Base-by-base conservation (phyloP, 1,140 invertebrate species). In the Penaeus chinensis region DNA sequence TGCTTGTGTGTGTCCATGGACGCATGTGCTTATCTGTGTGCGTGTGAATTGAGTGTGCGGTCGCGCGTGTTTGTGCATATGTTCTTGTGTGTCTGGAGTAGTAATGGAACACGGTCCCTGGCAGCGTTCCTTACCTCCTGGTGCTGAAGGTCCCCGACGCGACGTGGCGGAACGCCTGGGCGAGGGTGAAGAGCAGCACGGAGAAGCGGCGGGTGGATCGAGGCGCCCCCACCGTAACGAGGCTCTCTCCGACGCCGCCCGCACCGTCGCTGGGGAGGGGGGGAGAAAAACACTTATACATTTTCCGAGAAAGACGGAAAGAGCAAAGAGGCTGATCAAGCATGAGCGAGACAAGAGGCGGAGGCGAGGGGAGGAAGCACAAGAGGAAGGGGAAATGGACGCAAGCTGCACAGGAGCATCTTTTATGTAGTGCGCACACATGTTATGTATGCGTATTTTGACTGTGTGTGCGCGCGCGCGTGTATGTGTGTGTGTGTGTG, bases 81-180 rank as follows among this genome's bases (percentile, higher is more conserved):
- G 47, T 47, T 32, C 32, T 32, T 32, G 32, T 32, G 32, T 32
- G 32, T 32, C 32, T 32, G 32, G 32, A 32, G 32, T 32, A 32
- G 32, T 32, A 32, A 32, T 32, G 32, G 32, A 63, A 22, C 18
- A 65, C 61, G 10, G 37, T 20, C 62, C 63, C 60, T 24, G 22
- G 61, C 24, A 66, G 22, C 20, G 13, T 27, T 61, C 60, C 76
- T 85, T n/a, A 85, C 83, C 83, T 85, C 22, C 83, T 62, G 19
- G 83, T 85, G 62, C 71, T 76, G 62, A 78, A 85, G 74, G 71
- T 85, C 3, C 71, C 74, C 22, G 19, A 65, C 24, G 74, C 62
- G 18, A 85, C 83, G 13, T 63, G 83, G 20, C 74, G 47, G 61
- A 78, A 78, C 16, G 62, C 83, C 61, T 85, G 83, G 24, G 71